Base-by-base conservation (phyloP, 1,140 invertebrate genomes). In the Drosophila repletoides region DNA sequence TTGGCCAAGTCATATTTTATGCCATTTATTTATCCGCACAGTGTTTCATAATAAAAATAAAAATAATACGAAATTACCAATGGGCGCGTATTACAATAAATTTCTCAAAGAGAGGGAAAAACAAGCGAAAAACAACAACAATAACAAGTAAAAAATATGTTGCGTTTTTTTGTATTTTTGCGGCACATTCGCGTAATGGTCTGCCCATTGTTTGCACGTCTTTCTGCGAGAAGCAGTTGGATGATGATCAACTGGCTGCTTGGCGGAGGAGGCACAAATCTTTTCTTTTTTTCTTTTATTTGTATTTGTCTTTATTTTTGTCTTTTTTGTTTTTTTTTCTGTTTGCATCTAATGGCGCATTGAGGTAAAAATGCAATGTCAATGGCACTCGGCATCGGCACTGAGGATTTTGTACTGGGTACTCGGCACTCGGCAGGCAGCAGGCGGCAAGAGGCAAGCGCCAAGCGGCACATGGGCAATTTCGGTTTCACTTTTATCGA, bases 311-410 rank as follows among this genome's bases (percentile, higher is more conserved):
- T 49, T 46, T 55, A 48, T 21, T 10, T 19, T 31, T 52, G 45
- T 28, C 65, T 49, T 76, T 64, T 63, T 22, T 31, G 31, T 48
- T 40, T 9, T 15, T 71, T 76, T 71, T 65, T 59, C 80, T 68
- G 52, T 86, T 84, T 86, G 45, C 80, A 86, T 84, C 80, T 86
- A 84, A 84, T 84, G 81, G 75, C 81, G 68, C 76, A 55, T 67
- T 52, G 76, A 87, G 81, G 84, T 84, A 86, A 84, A 84, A 84
- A 80, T 84, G 80, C 80, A 84, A 84, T 84, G 80, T 84, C 80
- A 84, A 84, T 84, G 80, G 80, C 80, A 84, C 73, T 64, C 49
- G 59, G 66, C 60, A 53, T 45, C 45, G 12, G 10, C 68, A 76
- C 56, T 80, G 51, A 14, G 46, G 58, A 56, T 48, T 46, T 45